Evolutionary conservation across 1,140 invertebrate genomes (phyloP).

Genomic region (Diorhabda sublineata): DNA sequence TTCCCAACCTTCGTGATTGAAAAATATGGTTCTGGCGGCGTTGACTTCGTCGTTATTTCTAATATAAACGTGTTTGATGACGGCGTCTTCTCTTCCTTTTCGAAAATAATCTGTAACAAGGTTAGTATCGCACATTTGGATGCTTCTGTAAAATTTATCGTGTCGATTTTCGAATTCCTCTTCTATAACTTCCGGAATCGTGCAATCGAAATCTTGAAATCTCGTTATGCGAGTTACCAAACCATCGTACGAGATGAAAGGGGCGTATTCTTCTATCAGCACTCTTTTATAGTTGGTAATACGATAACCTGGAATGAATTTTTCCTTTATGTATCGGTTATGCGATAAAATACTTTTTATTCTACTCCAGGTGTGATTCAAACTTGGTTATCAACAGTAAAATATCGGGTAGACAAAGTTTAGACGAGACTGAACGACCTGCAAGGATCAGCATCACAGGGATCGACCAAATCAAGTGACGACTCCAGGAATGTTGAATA

Average conservation of each 20-base stretch:
- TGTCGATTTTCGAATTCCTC: constrained; percentile 68
- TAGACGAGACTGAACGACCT: too few relatives aligned
- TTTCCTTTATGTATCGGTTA: too few relatives aligned
- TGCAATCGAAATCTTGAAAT: constrained; percentile 67
- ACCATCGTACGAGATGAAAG: constrained; percentile 68
- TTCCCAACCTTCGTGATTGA: constrained; percentile 56
- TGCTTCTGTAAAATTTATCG: constrained; percentile 61
- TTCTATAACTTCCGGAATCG: constrained; percentile 51
- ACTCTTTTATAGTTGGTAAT: constrained; percentile 69
- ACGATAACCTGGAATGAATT: constrained; percentile 54
- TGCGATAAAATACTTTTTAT: too few relatives aligned
- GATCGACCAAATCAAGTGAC: too few relatives aligned
- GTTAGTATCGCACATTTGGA: constrained; percentile 56
- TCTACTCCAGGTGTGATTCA: too few relatives aligned
- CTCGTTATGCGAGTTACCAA: constrained; percentile 63
- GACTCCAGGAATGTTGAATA: too few relatives aligned
- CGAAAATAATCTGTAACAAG: constrained; percentile 62
- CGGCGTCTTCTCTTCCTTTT: constrained; percentile 63
- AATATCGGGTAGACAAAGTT: too few relatives aligned
- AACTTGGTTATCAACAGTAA: too few relatives aligned
- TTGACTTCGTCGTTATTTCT: constrained; percentile 51
- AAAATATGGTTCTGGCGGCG: constrained; percentile 61
- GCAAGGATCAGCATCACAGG: too few relatives aligned
- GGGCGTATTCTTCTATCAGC: constrained; percentile 71
- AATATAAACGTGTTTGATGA: constrained; percentile 61